Evolutionary conservation across 2,888 invertebrate genomes (phyloP).

Genomic region (Sepioteuthis lessoniana): DNA sequence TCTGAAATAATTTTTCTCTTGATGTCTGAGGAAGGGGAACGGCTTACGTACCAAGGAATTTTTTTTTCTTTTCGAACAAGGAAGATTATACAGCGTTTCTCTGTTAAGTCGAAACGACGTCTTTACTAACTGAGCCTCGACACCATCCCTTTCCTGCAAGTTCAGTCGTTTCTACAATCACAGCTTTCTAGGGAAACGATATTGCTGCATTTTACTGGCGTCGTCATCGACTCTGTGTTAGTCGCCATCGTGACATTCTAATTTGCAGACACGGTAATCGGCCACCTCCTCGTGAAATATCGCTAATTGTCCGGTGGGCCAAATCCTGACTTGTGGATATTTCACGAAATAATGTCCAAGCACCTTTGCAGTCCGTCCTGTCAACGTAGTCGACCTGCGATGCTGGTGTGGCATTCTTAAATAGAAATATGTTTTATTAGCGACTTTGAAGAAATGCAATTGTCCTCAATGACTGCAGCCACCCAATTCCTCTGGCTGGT

Average conservation of each 20-base stretch:
- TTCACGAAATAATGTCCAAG: not conserved
- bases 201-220: not conserved
- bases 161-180: too few relatives aligned
- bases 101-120: too few relatives aligned
- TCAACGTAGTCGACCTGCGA: not conserved
- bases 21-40: too few relatives aligned
- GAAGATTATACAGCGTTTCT: too few relatives aligned
- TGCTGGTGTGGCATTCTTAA: not conserved
- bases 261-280: not conserved
- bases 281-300: not conserved
- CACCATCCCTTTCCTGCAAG: too few relatives aligned
- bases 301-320: not conserved
- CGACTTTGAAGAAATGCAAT: not conserved
- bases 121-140: too few relatives aligned
- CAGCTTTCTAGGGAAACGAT: too few relatives aligned
- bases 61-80: too few relatives aligned
- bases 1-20: too few relatives aligned
- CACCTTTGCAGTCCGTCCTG: not conserved
- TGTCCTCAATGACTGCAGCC: not conserved
- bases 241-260: not conserved
- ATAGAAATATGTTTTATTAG: constrained; percentile 23
- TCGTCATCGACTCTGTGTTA: not conserved
- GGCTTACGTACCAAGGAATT: too few relatives aligned
- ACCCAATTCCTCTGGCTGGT: not conserved
- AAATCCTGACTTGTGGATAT: not conserved